Evolutionary conservation across 2,888 invertebrate species (phyloP).

Genomic region (Troides helena): DNA sequence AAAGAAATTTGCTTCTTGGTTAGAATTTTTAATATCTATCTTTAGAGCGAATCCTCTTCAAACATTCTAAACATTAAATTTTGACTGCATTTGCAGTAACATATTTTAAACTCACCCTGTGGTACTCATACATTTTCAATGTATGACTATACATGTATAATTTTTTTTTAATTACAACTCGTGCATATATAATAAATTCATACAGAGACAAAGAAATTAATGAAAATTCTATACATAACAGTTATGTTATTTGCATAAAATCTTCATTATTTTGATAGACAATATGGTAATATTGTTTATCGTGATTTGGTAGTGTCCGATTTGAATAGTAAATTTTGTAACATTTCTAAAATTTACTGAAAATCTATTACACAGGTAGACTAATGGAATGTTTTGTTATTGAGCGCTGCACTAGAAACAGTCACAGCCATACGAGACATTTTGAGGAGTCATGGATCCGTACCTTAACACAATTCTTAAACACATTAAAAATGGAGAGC

Average conservation of each 20-base stretch:
- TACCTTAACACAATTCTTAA: neutral
- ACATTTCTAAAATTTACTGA: neutral
- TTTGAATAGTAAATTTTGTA: neutral
- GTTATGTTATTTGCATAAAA: neutral
- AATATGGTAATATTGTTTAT: neutral
- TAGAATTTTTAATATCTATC: too few species aligned
- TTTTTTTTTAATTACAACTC: neutral
- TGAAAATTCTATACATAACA: neutral
- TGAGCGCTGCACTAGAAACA: constrained; percentile 33
- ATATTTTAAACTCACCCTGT: neutral
- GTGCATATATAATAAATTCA: neutral
- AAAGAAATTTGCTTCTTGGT: too few species aligned
- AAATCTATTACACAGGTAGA: neutral
- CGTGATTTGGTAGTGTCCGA: neutral
- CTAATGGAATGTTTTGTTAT: neutral
- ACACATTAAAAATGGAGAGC: neutral
- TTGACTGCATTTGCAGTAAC: neutral
- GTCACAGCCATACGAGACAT: constrained; percentile 7
- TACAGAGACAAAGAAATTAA: neutral
- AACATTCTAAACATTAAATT: too few species aligned
- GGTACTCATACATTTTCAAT: neutral
- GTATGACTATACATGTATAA: neutral
- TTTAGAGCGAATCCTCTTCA: too few species aligned
- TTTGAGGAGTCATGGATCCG: neutral
- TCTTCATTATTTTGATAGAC: neutral